Evolutionary conservation across 2,797 vertebrate species (phyloP).

Genomic region (Hippoglossus hippoglossus): DNA sequence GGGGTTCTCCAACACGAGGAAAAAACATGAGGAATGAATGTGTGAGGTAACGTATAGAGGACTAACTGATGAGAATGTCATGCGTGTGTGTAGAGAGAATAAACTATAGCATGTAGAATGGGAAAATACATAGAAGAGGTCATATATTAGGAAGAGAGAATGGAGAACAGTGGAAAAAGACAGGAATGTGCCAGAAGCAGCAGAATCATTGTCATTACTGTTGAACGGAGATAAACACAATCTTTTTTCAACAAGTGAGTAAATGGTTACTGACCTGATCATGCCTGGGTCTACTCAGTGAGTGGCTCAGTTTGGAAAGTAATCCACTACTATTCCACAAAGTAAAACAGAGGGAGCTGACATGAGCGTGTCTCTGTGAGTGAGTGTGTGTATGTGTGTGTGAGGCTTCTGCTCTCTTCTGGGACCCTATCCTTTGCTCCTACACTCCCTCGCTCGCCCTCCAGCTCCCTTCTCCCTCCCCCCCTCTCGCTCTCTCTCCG

Average conservation of each 20-base stretch:
- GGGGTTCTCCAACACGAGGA: conserved; percentile 15
- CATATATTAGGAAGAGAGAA: conserved; percentile 8
- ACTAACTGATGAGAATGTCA: conserved; percentile 4
- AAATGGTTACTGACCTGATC: conserved; percentile 72
- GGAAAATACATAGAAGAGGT: background rate
- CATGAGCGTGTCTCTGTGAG: conserved; percentile 18
- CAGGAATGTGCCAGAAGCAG: conserved; percentile 52
- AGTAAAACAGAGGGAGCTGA: conserved; percentile 47
- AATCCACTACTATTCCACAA: conserved; percentile 70
- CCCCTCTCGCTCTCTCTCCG: conserved; percentile 42
- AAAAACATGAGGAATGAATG: background rate
- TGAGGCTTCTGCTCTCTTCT: conserved; percentile 52
- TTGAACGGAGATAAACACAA: conserved; percentile 22
- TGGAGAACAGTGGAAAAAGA: conserved; percentile 15
- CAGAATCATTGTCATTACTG: conserved; percentile 32
- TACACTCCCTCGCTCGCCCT: conserved; percentile 67
- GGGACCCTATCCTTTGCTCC: conserved; percentile 76
- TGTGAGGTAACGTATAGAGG: conserved; percentile 17
- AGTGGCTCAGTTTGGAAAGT: conserved; percentile 44
- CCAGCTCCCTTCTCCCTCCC: conserved; percentile 59
- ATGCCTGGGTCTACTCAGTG: conserved; percentile 48
- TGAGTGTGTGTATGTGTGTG: conserved; percentile 18
- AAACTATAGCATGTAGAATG: background rate
- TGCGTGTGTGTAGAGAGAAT: background rate
- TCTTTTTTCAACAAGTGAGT: conserved; percentile 27